Base-by-base conservation (phyloP, 2,797 vertebrate genomes). In the Carcharodon carcharias region DNA sequence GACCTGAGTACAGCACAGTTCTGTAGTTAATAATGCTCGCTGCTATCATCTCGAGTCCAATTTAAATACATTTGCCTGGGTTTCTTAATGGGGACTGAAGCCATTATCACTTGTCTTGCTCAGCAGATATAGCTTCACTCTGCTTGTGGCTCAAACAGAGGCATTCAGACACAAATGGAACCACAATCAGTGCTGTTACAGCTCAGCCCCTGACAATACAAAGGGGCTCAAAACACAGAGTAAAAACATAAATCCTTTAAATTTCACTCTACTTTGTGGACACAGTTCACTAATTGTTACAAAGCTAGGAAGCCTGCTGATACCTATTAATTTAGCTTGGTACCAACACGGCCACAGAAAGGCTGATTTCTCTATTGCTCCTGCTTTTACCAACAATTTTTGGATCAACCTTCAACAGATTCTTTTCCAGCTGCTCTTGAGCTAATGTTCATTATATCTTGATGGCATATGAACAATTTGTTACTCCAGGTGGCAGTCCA, bases 1-100 rank as follows among this genome's bases (percentile, higher is more conserved):
- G 88, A 26, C 96, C 40, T 9, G 65, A 96, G 61, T 40, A 45
- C 11, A 69, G 87, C n/a, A 61, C 11, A 26, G 12, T 67, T 89
- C 85, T 91, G 96, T 18, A 96, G 54, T n/a, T 71, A 69, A 96
- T 96, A 96, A 28, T 80, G 45, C n/a, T 61, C 14, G 35, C 89
- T 71, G 88, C 67, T 58, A 35, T 95, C 94, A n/a, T 26, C 50
- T 40, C 23, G 69, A 91, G 35, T 56, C 69, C 54, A 11, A 54
- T 71, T 96, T 96, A 93, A 73, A 77, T 96, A 94, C 56, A 96
- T 96, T 54, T 93, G 67, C 50, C 71, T 82, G 9, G n/a, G 69
- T 93, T 92, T 77, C 35, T 94, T 73, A 61, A 35, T 21, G 18
- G 69, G 26, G 40, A 61, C 31, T 6, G 65, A 54, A 96, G 67